Base-by-base conservation (phyloP, 2,797 vertebrate genomes). In the Chromis chromis region DNA sequence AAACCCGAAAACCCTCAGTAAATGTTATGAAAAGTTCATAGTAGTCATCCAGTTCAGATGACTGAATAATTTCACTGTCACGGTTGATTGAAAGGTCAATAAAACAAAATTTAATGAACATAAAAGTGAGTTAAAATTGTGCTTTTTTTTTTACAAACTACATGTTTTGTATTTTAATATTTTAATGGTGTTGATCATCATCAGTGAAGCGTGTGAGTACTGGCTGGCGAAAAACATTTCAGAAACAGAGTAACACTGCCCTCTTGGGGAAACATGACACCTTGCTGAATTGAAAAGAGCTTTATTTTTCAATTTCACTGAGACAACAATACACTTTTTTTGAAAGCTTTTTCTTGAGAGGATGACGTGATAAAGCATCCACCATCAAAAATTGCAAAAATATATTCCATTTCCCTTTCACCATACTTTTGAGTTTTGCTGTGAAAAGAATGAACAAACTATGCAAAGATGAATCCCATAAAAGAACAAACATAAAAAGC, bases 401-500 rank as follows among this genome's bases (percentile, higher is more conserved):
- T 91, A 92, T 87, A 87, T 82, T 87, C 76, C 65, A 77, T 87
- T 91, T 92, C 90, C 89, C 87, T 92, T 92, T 92, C 83, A 86
- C 82, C 69, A 36, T 80, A 70, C 70, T 69, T 25, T 84, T 54
- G 36, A 73, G 64, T 85, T 88, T 86, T 76, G 66, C 69, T 76
- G 82, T 88, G 76, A 82, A 79, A 85, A 85, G 56, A 88, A 76
- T 39, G 56, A 85, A 68, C 25, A 72, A 79, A 84, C 71, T 58
- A 78, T 76, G 76, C 82, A 87, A 75, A 86, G 84, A 80, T 53
- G 58, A 85, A 85, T 73, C 49, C 72, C 46, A 44, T 39, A 69
- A 89, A 84, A 80, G 56, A 81, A 84, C 59, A 81, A 81, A 89
- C 36, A 81, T 53, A 83, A 40, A 86, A 81, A 87, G 78, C 76